These are phyloP conservation scores for Pteromalus puparum DNA, from an alignment of 1,140 invertebrate species.

Conservation along the genomic window DNA sequence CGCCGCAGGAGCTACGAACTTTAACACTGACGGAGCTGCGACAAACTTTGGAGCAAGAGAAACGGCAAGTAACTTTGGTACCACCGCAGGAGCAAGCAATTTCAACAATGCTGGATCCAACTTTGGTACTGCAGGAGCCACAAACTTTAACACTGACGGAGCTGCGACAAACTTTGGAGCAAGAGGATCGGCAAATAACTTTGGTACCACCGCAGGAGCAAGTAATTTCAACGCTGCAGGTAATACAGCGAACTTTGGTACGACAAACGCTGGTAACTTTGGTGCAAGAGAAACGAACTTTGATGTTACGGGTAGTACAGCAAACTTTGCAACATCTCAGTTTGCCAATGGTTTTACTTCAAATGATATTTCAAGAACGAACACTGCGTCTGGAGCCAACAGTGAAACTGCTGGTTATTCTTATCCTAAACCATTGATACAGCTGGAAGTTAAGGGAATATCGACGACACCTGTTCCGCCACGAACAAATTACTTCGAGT, in stretches of 20 bases:
- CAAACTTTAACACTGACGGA: background rate
- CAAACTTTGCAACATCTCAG: background rate
- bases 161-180: background rate
- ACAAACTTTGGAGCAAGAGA: background rate
- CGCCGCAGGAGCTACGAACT: background rate
- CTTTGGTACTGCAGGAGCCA: background rate
- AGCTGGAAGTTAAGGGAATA: constrained; percentile 51
- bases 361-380: constrained; percentile 29
- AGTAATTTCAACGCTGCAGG: constrained; percentile 3
- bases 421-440: constrained; percentile 58
- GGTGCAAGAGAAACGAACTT: background rate
- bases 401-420: constrained; percentile 56
- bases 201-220: constrained; percentile 5
- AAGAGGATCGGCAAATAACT: background rate
- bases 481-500: constrained; percentile 22
- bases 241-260: background rate
- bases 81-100: background rate
- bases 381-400: constrained; percentile 35
- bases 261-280: background rate
- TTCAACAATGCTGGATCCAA: background rate
- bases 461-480: constrained; percentile 37
- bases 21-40: background rate
- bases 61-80: background rate
- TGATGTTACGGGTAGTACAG: background rate
- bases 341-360: background rate